Base-by-base conservation (phyloP, 2,797 vertebrate genomes). In the Karalla daura region DNA sequence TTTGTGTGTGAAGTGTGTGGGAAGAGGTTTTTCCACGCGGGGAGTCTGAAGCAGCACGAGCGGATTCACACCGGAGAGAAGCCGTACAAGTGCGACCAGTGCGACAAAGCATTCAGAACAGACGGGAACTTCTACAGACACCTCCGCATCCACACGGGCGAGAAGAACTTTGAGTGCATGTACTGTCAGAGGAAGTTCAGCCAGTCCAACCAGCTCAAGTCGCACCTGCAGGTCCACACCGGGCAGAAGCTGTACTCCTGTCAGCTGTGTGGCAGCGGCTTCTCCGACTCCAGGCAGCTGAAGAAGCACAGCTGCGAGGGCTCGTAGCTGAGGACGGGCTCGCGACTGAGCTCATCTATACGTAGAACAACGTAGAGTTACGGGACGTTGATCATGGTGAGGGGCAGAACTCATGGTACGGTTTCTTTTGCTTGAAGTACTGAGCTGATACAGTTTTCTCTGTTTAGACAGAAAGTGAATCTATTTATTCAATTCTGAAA, bases 191-290 rank as follows among this genome's bases (percentile, higher is more conserved):
- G 85, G 73, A 87, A 74, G 70, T 94, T 94, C 69, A 91, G 92
- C 71, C 93, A 94, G 72, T 89, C 91, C 0, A 93, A 93, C 35
- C 91, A 93, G 79, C 86, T 94, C 12, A 94, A 94, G 79, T 90
- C 92, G 0, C 94, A 94, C 84, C 76, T 94, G 87, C 94, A 93
- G 81, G 83, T 94, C 43, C 94, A 94, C 82, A 93, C 91, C 0
- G 93, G 92, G 1, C 69, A 92, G 71, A 94, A 93, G 76, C 91
- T 93, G 0, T 93, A 91, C 82, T 76, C 85, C 0, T 93, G 93
- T 28, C 76, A 81, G 63, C 81, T 81, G 58, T 90, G 88, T 2
- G 78, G 80, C 2, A 80, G 55, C 0, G 88, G 89, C 28, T 91
- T 90, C 76, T 92, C 89, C 0, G 91, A 90, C 12, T 87, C 88